phyloP scores from a whole-genome alignment of 1,140 invertebrate genomes.

The Platorchestia sp. region DNA sequence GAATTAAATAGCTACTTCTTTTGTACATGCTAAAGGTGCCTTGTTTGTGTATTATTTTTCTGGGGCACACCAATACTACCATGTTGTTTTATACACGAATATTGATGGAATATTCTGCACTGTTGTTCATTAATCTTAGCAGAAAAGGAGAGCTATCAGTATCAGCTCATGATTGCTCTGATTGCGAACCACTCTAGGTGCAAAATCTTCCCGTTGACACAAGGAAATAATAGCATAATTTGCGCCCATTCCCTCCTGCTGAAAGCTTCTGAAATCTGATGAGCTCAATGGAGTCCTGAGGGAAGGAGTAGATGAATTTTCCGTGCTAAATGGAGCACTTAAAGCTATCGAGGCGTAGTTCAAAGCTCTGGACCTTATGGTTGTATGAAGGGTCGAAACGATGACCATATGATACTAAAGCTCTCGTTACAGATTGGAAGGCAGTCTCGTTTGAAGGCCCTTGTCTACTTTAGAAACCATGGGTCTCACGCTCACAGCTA shows the following conservation, averaged over 20 bases:
- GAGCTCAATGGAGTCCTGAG: neutral
- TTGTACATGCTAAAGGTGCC: too few relatives aligned
- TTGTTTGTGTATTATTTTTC: too few relatives aligned
- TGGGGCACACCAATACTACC: too few relatives aligned
- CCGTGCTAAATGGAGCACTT: neutral
- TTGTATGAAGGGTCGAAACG: neutral
- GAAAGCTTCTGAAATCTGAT: neutral
- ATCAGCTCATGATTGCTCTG: neutral
- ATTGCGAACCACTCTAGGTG: neutral
- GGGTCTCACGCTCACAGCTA: conserved; percentile 14
- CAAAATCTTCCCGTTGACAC: neutral
- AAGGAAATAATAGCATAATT: neutral
- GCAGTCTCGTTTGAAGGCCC: neutral
- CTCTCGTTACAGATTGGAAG: neutral
- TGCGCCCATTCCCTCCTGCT: neutral
- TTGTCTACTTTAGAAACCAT: neutral
- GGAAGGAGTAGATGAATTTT: neutral
- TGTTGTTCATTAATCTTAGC: neutral
- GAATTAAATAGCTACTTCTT: too few relatives aligned
- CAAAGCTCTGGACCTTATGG: neutral
- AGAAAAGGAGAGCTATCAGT: neutral
- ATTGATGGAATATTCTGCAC: too few relatives aligned
- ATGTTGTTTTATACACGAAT: too few relatives aligned
- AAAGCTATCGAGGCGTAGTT: neutral
- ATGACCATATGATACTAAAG: neutral